Evolutionary conservation across 1,140 invertebrate genomes (phyloP), one percentile per base, ranked within the genome.

Genomic region (Anadara kagoshimensis): DNA sequence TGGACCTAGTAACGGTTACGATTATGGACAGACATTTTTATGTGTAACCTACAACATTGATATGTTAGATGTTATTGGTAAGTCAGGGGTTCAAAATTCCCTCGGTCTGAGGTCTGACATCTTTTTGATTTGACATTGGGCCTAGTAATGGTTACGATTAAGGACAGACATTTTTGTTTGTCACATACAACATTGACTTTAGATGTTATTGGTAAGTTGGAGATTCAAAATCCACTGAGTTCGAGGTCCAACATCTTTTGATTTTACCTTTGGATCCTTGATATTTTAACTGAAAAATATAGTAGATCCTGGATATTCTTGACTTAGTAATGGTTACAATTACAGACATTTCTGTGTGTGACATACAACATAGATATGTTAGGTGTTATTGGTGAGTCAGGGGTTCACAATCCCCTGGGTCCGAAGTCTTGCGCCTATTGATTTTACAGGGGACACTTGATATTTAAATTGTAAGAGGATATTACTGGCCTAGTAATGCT

Each of bases 141-240:
- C 95, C 96, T 10, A 67, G 89, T 0, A 93, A 92, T 5, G 96
- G 94, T 0, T 88, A 88, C 68, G 86, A 89, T 16, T 95, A 94
- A 88, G 97, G 96, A 0, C 97, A 98, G 88, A 94, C 93, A 44
- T 94, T 97, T 76, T 89, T 98, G 0, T 98, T 96, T 73, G 20
- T 73, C 1, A 59, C 63, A 10, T 20, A 67, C 20, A 36, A 51
- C n/a, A 49, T 43, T 29, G 26, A 24, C 26, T 8, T 29, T 73
- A 18, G 54, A 65, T 16, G 20, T 53, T 53, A 36, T 2, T 36
- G 29, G 29, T 2, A 36, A 36, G 29, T 36, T 7, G 7, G 29
- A 7, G 29, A 7, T 36, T 36, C 29, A 36, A 36, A 36, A 3
- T 36, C 5, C n/a, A 18, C 47, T 5, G 16, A n/a, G 14, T 49